phyloP scores from a whole-genome alignment of 2,797 vertebrate genomes.

The Mormyrus hasselquistii region DNA sequence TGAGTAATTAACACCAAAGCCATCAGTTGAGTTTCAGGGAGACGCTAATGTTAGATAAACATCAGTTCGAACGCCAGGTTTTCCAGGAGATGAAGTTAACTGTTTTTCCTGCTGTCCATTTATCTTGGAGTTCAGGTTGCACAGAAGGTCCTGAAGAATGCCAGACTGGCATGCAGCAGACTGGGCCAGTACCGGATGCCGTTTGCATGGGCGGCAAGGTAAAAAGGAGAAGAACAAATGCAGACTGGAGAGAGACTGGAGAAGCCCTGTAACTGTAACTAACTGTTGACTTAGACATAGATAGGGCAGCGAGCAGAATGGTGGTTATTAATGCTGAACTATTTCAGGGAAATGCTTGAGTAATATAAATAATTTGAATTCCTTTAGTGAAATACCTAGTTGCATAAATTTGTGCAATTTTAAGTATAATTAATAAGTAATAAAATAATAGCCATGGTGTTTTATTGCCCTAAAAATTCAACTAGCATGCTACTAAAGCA shows the following conservation, averaged over 20 bases:
- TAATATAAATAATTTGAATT: background rate
- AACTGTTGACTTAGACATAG: background rate
- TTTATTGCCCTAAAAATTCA: background rate
- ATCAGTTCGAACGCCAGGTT: background rate
- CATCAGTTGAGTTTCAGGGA: background rate
- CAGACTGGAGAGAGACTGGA: background rate
- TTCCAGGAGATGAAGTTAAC: background rate
- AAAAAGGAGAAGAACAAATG: conserved; percentile 23
- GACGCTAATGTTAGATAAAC: background rate
- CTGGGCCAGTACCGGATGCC: conserved; percentile 94
- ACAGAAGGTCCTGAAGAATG: conserved; percentile 94
- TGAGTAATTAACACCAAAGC: background rate
- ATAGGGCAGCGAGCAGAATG: background rate
- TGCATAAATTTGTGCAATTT: background rate
- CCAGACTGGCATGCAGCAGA: conserved; percentile 82
- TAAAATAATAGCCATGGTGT: background rate
- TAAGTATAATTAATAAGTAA: background rate
- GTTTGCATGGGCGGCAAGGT: conserved; percentile 96
- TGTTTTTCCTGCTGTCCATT: conserved; percentile 8
- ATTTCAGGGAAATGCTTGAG: background rate
- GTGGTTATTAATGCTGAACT: background rate
- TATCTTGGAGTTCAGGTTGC: conserved; percentile 64
- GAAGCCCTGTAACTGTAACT: background rate
- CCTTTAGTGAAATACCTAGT: background rate
- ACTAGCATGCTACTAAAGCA: background rate